These are phyloP conservation scores for Myotis davidii DNA, from an alignment of 2,113 vertebrate species.

Conservation along the genomic window DNA sequence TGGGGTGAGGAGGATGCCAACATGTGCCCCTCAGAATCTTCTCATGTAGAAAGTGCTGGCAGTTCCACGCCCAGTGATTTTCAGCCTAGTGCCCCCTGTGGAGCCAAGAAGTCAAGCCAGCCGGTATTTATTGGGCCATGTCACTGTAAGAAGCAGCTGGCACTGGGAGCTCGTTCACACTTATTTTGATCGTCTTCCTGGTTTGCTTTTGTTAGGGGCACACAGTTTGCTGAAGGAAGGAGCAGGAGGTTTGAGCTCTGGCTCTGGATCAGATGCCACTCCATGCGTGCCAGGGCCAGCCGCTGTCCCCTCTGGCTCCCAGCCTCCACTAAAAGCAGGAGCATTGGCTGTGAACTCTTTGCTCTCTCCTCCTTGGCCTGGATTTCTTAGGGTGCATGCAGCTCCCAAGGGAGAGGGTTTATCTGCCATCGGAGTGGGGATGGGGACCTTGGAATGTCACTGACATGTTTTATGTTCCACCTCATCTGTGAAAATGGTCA, in stretches of 20 bases:
- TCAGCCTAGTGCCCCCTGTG: neutral
- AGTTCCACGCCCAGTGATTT: neutral
- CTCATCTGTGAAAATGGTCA: neutral
- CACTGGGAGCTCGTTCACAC: neutral
- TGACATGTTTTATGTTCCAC: neutral
- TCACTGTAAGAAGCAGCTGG: neutral
- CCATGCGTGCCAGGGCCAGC: accelerated
- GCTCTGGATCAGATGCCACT: neutral
- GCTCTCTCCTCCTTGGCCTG: neutral
- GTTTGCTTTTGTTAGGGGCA: neutral
- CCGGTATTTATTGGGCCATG: neutral
- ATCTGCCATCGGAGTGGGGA: neutral
- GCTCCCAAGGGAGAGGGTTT: neutral
- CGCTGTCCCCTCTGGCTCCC: neutral
- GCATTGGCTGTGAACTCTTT: no score
- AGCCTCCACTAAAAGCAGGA: neutral
- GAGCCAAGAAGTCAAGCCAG: neutral
- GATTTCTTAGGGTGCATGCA: neutral
- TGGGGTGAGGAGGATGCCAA: conserved; percentile 59
- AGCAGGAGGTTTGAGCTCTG: neutral
- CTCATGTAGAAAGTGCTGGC: neutral
- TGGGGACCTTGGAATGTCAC: accelerated
- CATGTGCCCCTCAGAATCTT: conserved; percentile 50
- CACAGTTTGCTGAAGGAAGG: neutral
- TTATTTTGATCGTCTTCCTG: neutral